Conservation (phyloP, 2,797 vertebrate species). For the Erithacus rubecula region DNA sequence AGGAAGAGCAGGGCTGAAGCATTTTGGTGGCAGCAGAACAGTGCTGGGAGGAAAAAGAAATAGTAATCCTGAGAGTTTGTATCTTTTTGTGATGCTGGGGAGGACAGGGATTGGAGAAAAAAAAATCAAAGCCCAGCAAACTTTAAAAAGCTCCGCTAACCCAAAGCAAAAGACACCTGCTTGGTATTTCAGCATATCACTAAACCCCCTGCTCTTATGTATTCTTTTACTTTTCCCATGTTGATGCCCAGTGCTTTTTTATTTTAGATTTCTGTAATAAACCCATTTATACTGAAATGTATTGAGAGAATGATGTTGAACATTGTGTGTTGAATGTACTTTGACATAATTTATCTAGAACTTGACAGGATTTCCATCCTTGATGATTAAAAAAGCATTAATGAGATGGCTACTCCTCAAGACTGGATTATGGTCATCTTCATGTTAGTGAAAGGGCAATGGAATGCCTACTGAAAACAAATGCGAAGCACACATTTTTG, state of each 20-base stretch:
- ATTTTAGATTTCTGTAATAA: slow-evolving; percentile 37
- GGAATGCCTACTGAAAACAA: slow-evolving; percentile 20
- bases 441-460: slow-evolving; percentile 27
- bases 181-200: not conserved
- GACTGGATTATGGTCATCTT: slow-evolving; percentile 50
- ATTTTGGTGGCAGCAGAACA: not conserved
- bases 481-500: slow-evolving; percentile 8
- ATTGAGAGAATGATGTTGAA: not conserved
- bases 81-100: not conserved
- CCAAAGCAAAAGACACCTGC: not conserved
- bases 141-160: not conserved
- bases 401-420: slow-evolving; percentile 72
- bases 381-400: slow-evolving; percentile 74
- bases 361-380: slow-evolving; percentile 64
- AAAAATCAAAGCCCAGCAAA: not conserved
- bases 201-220: not conserved
- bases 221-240: not conserved
- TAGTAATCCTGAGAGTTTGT: not conserved
- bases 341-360: slow-evolving; percentile 69
- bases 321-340: slow-evolving; percentile 51
- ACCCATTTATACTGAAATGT: slow-evolving; percentile 36
- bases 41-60: not conserved
- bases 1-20: not conserved
- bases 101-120: not conserved
- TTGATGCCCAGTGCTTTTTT: not conserved